Base-by-base conservation (phyloP, 1,140 invertebrate species). In the Drosophila neocordata region DNA sequence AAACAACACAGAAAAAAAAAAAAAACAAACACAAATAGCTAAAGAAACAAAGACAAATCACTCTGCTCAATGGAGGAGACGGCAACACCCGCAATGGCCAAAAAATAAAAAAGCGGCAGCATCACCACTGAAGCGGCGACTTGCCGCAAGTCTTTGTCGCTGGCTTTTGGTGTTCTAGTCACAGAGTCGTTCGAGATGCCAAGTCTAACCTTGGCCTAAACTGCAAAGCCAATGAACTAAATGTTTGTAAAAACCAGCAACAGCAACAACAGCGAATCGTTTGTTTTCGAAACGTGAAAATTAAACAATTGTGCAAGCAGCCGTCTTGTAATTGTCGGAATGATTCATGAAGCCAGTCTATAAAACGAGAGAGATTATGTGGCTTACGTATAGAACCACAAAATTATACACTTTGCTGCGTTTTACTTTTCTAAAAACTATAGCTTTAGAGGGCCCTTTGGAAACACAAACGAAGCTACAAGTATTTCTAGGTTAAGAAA, bases 211-310 rank as follows among this genome's bases (percentile, higher is more conserved):
- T 88, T 88, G 83, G 83, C 83, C 83, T 77, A 88, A 88, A 88
- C 83, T 83, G 73, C 69, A 72, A 72, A 88, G 83, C 83, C 83
- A 88, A 88, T 88, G 83, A 88, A 88, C 83, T 88, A 88, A 88
- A 88, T 88, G 83, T 78, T 83, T 88, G 84, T 88, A 84, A 88
- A 88, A 88, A 85, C 55, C 70, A 71, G 53, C 79, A 35, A 52
- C 74, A 71, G 58, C 79, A 37, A n/a, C 63, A 41, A 34, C 63
- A 53, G 58, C 56, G 24, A 41, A 59, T 70, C 65, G 66, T 65
- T 31, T 63, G 64, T 71, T 75, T 79, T 88, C 66, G 83, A 75
- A 88, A 79, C 72, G 83, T 74, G 72, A 88, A 88, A 83, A 89
- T 88, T 88, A 84, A 88, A 88, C 84, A 89, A 88, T 88, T 88